Base-by-base conservation (phyloP, 1,140 invertebrate species). In the Delia radicum region DNA sequence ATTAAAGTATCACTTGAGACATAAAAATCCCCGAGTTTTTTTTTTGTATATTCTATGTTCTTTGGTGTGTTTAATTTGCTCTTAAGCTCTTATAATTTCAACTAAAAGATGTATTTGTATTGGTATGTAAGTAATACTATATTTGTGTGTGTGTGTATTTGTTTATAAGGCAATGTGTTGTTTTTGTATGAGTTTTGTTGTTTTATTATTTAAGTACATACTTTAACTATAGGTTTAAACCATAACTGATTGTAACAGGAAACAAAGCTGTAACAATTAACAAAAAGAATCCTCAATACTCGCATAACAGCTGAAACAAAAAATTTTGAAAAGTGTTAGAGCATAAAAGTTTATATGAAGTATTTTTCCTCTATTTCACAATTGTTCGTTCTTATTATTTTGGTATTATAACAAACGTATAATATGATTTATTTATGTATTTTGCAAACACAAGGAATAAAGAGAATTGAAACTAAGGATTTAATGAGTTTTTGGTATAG, bases 1-100 rank as follows among this genome's bases (percentile, higher is more conserved):
- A 69, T 69, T 69, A 69, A 69, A 69, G 65, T 69, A 69, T 74
- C 73, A 74, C 73, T 74, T 74, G 46, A 74, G 73, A 74, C 73
- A 74, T 61, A 33, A 74, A 71, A 61, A 55, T 74, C 27, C 27
- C 48, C 28, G 46, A 31, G 65, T 69, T 69, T n/a, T n/a, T n/a
- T n/a, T n/a, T n/a, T n/a, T n/a, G n/a, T n/a, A n/a, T n/a, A n/a
- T n/a, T 33, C 65, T 33, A 33, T 69, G 63, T 31, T 67, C 29
- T 67, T 67, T 28, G 27, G 63, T n/a, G 62, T 29, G 63, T 69
- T 69, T 69, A 69, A 69, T 69, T 69, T 69, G 65, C 65, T 24
- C 65, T 69, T 69, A 37, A 69, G 37, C 29, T 21, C 29, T 37
- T 55, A 55, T 37, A 69, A 69, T 69, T 69, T 65, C 62, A 65